Base-by-base conservation (phyloP, 2,888 invertebrate species). In the Phortica okadai region DNA sequence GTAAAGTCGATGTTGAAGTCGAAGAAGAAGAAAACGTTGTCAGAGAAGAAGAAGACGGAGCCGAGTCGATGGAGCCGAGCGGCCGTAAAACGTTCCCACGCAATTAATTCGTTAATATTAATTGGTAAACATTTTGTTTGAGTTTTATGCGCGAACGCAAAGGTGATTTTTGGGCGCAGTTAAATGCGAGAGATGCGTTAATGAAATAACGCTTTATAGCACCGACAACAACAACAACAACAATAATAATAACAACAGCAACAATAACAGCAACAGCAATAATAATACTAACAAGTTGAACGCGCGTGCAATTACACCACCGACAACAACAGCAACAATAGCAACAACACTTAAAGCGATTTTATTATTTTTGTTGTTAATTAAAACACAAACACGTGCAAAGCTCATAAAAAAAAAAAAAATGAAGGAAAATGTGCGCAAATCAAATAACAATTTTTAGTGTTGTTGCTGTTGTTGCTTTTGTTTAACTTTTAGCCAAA, bases 381-480 rank as follows among this genome's bases (percentile, higher is more conserved):
- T 86, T 86, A 86, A 86, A 86, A 88, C 83, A 86, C 85, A 88
- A 88, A 88, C 89, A 88, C 85, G 88, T 88, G 85, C 89, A 82
- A 75, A 78, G 72, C 80, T 79, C 77, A 88, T 85, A 83, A 86
- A 85, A 87, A 83, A 82, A 62, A 11, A 16, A 62, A 56, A 56
- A 56, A 56, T 16, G 1, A 16, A 42, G 14, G 16, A 66, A 66
- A 66, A 69, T 6, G 45, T 10, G 21, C 14, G n/a, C 45, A 70
- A 70, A 50, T 56, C 56, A 72, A 56, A 70, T 54, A 41, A 33
- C 25, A 25, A 25, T 33, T 70, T 14, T 21, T 62, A 16, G 16
- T 62, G 16, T 6, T 62, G 6, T 62, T 25, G n/a, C 7, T 25
- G 6, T 62, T 54, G 54, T 56, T 54, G 25, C 10, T 54, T 33